A percentile compares a stretch with the other conserved stretches of the same genome.
These are phyloP conservation scores for Brenthis ino DNA, from an alignment of 2,888 invertebrate species.

Conservation along the genomic window DNA sequence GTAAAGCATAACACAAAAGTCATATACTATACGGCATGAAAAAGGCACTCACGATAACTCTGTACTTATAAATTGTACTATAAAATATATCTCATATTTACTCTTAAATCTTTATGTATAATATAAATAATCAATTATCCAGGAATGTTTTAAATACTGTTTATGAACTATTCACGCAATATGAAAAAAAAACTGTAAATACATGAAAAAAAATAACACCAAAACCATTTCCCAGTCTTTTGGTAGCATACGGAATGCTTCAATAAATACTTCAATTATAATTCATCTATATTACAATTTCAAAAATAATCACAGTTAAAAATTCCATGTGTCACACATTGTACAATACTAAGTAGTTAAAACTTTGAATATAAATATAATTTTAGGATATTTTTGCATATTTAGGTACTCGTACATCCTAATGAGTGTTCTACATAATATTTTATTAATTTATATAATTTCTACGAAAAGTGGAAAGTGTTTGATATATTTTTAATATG, in stretches of 20 bases:
- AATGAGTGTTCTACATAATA: slow-evolving; percentile 20
- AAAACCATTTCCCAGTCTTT: slow-evolving; percentile 42
- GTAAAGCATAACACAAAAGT: slow-evolving; percentile 56
- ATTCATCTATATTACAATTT: slow-evolving; percentile 20
- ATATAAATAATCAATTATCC: slow-evolving; percentile 24
- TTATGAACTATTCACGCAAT: slow-evolving; percentile 12
- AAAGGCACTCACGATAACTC: slow-evolving; percentile 61
- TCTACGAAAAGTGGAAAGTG: slow-evolving; percentile 14
- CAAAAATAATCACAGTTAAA: slow-evolving; percentile 42
- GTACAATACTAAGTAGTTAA: slow-evolving; percentile 18
- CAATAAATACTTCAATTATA: slow-evolving; percentile 25
- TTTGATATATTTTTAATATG: slow-evolving; percentile 21
- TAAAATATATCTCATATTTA: slow-evolving; percentile 43
- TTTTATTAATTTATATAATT: slow-evolving; percentile 9
- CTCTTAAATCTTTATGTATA: slow-evolving; percentile 28
- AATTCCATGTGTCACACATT: slow-evolving; percentile 32
- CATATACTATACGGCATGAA: slow-evolving; percentile 53
- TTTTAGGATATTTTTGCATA: slow-evolving; percentile 18
- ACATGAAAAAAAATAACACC: slow-evolving; percentile 16
- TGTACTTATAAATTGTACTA: slow-evolving; percentile 56
- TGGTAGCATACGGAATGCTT: slow-evolving; percentile 31
- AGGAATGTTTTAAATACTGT: slow-evolving; percentile 65
- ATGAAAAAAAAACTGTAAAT: slow-evolving; percentile 10
- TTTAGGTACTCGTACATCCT: slow-evolving; percentile 24
- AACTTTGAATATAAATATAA: slow-evolving; percentile 8